Percentiles rank a stretch among this genome's conserved stretches.
Evolutionary conservation across 2,113 vertebrate genomes (phyloP).

Genomic region (Pogonocichla stellata): DNA sequence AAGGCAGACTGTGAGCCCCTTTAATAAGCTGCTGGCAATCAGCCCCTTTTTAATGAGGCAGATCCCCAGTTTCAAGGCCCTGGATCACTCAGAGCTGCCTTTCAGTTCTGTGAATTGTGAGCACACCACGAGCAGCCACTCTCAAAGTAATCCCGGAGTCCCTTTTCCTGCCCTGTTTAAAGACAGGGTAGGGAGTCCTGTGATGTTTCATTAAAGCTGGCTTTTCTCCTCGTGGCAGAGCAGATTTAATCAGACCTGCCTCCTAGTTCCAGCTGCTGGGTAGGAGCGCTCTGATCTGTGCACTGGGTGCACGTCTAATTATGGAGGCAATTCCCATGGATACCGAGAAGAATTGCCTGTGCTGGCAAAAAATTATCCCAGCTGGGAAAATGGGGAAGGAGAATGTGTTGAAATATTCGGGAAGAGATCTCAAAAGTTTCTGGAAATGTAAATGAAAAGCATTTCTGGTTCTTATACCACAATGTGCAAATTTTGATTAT

Average conservation of each 20-base stretch:
- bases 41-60: neutral
- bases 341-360: constrained; percentile 63
- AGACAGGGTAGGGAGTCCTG: constrained; percentile 24
- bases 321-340: constrained; percentile 72
- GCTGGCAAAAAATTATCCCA: constrained; percentile 56
- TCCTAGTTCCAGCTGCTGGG: constrained; percentile 70
- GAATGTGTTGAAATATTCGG: constrained; percentile 23
- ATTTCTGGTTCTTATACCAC: neutral
- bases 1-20: neutral
- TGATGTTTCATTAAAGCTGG: constrained; percentile 64
- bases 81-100: neutral
- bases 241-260: constrained; percentile 68
- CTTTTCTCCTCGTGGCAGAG: constrained; percentile 60
- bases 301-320: constrained; percentile 70
- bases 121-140: neutral
- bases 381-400: constrained; percentile 33
- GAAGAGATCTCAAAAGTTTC: constrained; percentile 31
- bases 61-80: neutral
- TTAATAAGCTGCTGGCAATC: neutral
- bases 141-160: neutral
- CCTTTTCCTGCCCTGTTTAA: neutral
- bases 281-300: constrained; percentile 64
- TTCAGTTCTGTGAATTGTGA: neutral
- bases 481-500: neutral
- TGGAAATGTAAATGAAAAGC: neutral